These are phyloP conservation scores for Globodera rostochiensis DNA, from an alignment of 1,140 invertebrate genomes.

Conservation along the genomic window DNA sequence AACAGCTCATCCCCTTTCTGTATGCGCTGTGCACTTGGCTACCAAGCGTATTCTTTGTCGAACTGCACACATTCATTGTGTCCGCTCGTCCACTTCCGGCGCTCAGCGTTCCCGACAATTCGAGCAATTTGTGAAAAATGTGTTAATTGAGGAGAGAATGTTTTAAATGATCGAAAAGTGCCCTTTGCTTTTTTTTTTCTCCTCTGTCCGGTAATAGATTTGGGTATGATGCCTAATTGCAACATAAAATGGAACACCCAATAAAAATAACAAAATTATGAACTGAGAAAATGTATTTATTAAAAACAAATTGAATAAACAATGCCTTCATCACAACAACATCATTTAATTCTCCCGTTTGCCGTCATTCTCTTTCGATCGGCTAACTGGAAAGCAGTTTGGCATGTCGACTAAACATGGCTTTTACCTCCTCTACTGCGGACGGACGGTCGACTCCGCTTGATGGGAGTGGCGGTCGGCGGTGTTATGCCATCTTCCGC, in stretches of 20 bases:
- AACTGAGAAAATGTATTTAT: not conserved
- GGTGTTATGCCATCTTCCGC: not conserved
- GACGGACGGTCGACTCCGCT: constrained; percentile 18
- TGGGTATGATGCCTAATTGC: too few relatives aligned
- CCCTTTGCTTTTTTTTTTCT: not conserved
- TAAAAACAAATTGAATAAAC: not conserved
- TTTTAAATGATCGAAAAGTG: not conserved
- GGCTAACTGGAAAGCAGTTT: not conserved
- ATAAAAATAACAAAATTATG: too few relatives aligned
- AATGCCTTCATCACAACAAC: not conserved
- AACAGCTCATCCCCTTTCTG: constrained; percentile 42
- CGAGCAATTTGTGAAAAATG: not conserved
- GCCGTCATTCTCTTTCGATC: not conserved
- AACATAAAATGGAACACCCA: too few relatives aligned
- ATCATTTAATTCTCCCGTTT: not conserved
- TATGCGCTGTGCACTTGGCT: constrained; percentile 36
- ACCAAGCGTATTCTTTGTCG: constrained; percentile 35
- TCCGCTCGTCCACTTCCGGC: constrained; percentile 35
- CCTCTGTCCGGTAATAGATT: not conserved
- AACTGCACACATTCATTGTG: constrained; percentile 39
- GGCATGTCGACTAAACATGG: not conserved
- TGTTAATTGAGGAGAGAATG: not conserved
- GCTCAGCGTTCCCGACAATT: not conserved
- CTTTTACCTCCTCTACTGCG: not conserved
- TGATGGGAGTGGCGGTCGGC: not conserved